A percentile compares a stretch with the other conserved stretches of the same genome.
Conservation (phyloP, 2,888 invertebrate genomes). For the Sphaeridia pumilis region DNA sequence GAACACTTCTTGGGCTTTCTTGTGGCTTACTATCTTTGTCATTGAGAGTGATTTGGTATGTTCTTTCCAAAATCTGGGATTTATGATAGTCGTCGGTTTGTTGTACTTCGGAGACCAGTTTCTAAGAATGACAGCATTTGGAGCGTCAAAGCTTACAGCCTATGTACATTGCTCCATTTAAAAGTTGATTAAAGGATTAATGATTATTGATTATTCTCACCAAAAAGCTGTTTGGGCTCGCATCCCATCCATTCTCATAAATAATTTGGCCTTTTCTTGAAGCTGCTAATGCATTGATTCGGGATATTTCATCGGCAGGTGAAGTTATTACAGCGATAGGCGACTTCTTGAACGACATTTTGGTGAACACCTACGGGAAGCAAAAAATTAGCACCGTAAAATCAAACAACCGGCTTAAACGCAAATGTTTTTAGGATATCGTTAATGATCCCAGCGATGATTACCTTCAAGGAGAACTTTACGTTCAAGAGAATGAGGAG, state of each 20-base stretch:
- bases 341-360: too few species aligned
- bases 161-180: background rate
- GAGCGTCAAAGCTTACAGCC: background rate
- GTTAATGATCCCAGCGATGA: too few species aligned
- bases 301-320: constrained; percentile 4
- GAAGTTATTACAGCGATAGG: too few species aligned
- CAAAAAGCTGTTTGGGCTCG: constrained; percentile 21
- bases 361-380: too few species aligned
- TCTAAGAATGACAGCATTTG: constrained; percentile 2
- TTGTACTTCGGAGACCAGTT: constrained; percentile 12
- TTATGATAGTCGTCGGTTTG: constrained; percentile 5
- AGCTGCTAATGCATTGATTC: constrained; percentile 19
- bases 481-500: too few species aligned
- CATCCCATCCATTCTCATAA: constrained; percentile 33
- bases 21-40: background rate
- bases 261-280: constrained; percentile 25
- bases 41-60: constrained; percentile 9
- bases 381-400: too few species aligned
- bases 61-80: constrained; percentile 4
- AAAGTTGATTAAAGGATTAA: background rate
- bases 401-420: too few species aligned
- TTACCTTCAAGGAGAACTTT: too few species aligned
- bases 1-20: background rate
- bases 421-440: too few species aligned
- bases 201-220: constrained; percentile 11